Conservation (phyloP, 2,113 vertebrate species). For the Indicator maculatus region DNA sequence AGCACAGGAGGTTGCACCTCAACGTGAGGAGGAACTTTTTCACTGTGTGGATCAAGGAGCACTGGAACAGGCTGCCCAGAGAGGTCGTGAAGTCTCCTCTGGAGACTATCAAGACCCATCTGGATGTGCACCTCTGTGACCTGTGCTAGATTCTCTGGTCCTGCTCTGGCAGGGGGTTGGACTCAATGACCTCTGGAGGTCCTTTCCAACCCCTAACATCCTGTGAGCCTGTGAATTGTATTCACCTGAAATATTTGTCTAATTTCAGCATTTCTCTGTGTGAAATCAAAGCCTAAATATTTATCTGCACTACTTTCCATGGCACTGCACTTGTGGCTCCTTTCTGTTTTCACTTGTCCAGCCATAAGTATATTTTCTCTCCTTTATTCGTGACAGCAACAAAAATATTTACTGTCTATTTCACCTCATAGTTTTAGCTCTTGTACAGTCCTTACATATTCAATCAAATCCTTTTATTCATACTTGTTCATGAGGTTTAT, state of each 20-base stretch:
- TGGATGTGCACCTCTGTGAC: too few species aligned
- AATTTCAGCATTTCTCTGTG: not conserved
- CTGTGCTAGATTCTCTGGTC: too few species aligned
- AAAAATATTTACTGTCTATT: constrained; percentile 53
- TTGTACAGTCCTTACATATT: constrained; percentile 50
- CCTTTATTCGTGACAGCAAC: constrained; percentile 55
- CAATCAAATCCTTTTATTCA: constrained; percentile 64
- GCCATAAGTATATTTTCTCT: constrained; percentile 7
- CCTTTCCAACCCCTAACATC: too few species aligned
- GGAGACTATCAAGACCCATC: too few species aligned
- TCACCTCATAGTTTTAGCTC: constrained; percentile 56
- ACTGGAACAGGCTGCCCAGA: too few species aligned
- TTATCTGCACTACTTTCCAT: not conserved
- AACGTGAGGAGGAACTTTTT: too few species aligned
- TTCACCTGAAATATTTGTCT: not conserved
- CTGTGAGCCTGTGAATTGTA: not conserved
- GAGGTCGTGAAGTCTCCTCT: too few species aligned
- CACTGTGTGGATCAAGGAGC: too few species aligned
- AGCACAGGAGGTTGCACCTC: too few species aligned
- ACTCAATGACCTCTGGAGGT: too few species aligned
- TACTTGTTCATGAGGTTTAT: constrained; percentile 51
- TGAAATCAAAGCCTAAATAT: constrained; percentile 14
- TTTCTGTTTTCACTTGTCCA: not conserved
- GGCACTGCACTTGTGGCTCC: not conserved
- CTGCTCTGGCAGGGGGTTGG: too few species aligned